phyloP scores from a whole-genome alignment of 2,797 vertebrate genomes.

The Galago senegalensis region DNA sequence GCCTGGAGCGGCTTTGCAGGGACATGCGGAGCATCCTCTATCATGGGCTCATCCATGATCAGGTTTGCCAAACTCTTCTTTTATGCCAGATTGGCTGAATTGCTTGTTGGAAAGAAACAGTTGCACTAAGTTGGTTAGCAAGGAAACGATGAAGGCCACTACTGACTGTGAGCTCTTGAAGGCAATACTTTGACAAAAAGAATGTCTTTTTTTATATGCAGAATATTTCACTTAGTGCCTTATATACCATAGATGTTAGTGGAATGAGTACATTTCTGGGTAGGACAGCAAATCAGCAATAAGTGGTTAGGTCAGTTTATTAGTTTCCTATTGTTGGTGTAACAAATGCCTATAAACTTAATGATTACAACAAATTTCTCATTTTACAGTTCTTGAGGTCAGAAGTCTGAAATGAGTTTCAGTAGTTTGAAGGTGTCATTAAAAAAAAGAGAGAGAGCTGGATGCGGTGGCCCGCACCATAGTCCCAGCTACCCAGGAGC shows the following conservation, averaged over 20 bases:
- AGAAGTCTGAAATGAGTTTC: not conserved
- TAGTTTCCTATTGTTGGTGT: not conserved
- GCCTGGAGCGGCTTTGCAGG: slow-evolving; percentile 96
- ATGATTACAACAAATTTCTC: not conserved
- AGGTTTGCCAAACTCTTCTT: slow-evolving; percentile 89
- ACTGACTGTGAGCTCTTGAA: not conserved
- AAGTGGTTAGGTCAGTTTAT: not conserved
- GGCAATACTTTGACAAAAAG: not conserved
- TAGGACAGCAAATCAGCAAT: not conserved
- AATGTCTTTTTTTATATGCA: not conserved
- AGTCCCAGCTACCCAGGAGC: no score
- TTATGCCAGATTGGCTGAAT: not conserved
- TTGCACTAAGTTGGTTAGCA: not conserved
- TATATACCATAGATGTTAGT: not conserved
- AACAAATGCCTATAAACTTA: not conserved
- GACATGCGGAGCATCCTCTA: slow-evolving; percentile 98
- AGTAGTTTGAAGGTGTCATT: not conserved
- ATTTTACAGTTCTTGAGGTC: not conserved
- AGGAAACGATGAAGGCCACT: not conserved
- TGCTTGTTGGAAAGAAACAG: slow-evolving; percentile 40
- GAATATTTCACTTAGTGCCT: not conserved
- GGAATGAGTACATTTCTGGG: not conserved
- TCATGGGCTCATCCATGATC: slow-evolving; percentile 95
- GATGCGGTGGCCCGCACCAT: no score
- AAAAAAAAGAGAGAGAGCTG: no score